These are phyloP conservation scores for Melanocharis versteri DNA, from an alignment of 2,113 vertebrate genomes.

Conservation along the genomic window DNA sequence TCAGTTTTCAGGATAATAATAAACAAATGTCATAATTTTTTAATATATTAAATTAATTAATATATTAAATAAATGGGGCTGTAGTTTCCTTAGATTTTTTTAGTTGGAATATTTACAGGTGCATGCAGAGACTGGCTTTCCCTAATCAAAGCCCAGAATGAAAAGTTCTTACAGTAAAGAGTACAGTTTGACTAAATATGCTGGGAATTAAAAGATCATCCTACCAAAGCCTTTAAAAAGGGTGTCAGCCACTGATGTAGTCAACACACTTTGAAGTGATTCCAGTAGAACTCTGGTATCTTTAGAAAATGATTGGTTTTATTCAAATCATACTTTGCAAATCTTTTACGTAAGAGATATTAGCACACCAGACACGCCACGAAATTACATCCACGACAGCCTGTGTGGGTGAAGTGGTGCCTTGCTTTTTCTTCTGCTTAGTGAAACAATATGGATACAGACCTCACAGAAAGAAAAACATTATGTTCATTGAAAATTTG, in stretches of 20 bases:
- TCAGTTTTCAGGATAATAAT: not conserved
- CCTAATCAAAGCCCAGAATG: not conserved
- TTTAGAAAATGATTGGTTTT: not conserved
- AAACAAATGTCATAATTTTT: not conserved
- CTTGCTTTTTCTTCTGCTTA: not conserved
- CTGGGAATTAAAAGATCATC: not conserved
- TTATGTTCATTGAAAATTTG: not conserved
- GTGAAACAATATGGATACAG: not conserved
- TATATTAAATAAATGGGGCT: not conserved
- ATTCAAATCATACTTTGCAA: not conserved
- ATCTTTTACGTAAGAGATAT: not conserved
- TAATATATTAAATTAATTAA: not conserved
- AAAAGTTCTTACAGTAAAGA: not conserved
- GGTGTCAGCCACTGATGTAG: not conserved
- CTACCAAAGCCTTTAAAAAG: not conserved
- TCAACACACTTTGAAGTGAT: not conserved
- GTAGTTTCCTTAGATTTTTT: not conserved
- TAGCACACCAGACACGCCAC: not conserved
- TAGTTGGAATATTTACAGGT: not conserved
- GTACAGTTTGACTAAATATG: not conserved
- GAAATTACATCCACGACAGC: not conserved
- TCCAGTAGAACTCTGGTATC: not conserved
- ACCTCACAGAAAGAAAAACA: not conserved
- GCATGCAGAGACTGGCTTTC: not conserved
- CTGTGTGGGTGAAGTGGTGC: not conserved